Conservation (phyloP, 2,797 vertebrate species). For the Champsocephalus gunnari region DNA sequence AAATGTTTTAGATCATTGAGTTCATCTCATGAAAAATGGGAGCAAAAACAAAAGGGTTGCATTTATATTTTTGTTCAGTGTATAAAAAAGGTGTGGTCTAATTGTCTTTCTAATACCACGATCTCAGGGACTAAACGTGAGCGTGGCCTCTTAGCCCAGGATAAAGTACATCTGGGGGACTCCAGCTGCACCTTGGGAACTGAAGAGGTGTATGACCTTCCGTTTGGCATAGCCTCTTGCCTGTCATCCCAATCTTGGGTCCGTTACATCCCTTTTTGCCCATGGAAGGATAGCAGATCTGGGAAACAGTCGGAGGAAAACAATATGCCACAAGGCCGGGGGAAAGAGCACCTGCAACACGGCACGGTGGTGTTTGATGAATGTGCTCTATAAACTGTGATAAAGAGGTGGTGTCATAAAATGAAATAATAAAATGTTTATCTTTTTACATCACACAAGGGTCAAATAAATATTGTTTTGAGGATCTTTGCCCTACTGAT, state of each 20-base stretch:
- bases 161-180: slow-evolving; percentile 65
- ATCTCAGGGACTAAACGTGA: slow-evolving; percentile 87
- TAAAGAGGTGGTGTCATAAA: background rate
- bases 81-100: background rate
- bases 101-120: background rate
- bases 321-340: background rate
- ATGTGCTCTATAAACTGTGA: slow-evolving; percentile 38
- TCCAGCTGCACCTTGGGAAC: slow-evolving; percentile 15
- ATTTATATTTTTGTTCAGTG: no score
- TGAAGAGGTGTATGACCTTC: slow-evolving; percentile 88
- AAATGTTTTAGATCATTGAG: no score
- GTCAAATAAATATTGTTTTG: background rate
- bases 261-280: slow-evolving; percentile 87
- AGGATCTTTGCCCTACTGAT: background rate
- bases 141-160: slow-evolving; percentile 86
- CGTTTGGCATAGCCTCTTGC: slow-evolving; percentile 86
- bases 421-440: background rate
- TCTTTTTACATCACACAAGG: background rate
- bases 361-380: slow-evolving; percentile 27
- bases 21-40: no score
- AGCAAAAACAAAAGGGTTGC: no score
- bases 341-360: background rate
- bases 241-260: slow-evolving; percentile 81
- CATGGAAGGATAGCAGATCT: slow-evolving; percentile 49
- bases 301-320: slow-evolving; percentile 13